A percentile compares a stretch with the other conserved stretches of the same genome.
Evolutionary conservation across 2,113 vertebrate genomes (phyloP).

Genomic region (Manacus vitellinus): DNA sequence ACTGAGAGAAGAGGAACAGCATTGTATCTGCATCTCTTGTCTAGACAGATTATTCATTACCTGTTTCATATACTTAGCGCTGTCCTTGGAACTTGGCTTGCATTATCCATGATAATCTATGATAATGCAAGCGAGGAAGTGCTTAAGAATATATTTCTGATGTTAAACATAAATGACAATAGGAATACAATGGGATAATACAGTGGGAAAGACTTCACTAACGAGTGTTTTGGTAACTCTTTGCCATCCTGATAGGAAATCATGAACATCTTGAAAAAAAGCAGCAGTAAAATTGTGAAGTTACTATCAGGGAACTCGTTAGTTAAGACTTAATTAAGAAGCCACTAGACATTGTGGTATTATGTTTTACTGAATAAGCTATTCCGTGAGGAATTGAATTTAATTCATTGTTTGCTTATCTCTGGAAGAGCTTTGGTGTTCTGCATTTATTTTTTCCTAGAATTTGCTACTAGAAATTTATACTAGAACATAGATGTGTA

Average conservation of each 20-base stretch:
- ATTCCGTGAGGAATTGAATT: neutral
- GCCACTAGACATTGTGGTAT: neutral
- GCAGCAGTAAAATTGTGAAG: neutral
- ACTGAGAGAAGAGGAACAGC: neutral
- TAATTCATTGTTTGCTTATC: neutral
- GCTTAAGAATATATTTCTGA: constrained; percentile 32
- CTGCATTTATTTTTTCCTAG: neutral
- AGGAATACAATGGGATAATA: neutral
- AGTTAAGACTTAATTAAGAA: constrained; percentile 13
- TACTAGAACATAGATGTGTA: neutral
- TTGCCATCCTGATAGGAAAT: neutral
- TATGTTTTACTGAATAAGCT: neutral
- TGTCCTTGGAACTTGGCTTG: constrained; percentile 14
- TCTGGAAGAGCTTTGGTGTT: neutral
- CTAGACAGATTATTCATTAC: neutral
- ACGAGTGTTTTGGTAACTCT: neutral
- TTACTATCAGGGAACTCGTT: neutral
- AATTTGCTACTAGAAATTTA: neutral
- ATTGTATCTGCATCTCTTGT: neutral
- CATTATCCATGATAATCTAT: neutral
- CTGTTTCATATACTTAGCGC: neutral
- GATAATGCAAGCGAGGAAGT: neutral
- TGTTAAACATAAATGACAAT: neutral
- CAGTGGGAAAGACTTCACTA: neutral
- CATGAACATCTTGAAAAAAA: neutral